Percentiles rank a stretch among this genome's conserved stretches.
Evolutionary conservation across 2,888 invertebrate species (phyloP).

Genomic region (Scelioninae gen. 2): DNA sequence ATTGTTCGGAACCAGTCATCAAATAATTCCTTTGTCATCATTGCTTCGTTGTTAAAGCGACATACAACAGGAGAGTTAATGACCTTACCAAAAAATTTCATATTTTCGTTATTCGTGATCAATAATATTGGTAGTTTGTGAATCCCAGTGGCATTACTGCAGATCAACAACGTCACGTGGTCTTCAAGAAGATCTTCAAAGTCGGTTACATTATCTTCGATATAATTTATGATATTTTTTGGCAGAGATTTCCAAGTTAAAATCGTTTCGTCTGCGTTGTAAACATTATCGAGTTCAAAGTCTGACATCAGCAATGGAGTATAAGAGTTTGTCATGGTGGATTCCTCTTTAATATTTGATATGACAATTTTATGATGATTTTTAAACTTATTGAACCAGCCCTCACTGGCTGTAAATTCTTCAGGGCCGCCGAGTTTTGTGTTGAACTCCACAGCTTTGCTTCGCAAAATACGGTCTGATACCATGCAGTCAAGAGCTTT

Average conservation of each 20-base stretch:
- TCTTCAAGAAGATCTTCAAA: slow-evolving; percentile 9
- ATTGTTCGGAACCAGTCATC: slow-evolving; percentile 15
- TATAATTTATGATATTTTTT: neutral
- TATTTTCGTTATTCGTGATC: neutral
- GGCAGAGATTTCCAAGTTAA: slow-evolving; percentile 36
- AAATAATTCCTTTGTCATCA: slow-evolving; percentile 33
- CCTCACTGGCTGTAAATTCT: slow-evolving; percentile 1
- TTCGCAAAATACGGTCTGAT: neutral
- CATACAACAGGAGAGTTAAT: slow-evolving; percentile 13
- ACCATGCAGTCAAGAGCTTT: neutral
- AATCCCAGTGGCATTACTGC: slow-evolving; percentile 8
- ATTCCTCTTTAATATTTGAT: neutral
- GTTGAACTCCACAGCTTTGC: slow-evolving; percentile 21
- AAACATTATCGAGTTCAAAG: slow-evolving; percentile 3
- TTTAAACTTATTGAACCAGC: slow-evolving; percentile 17
- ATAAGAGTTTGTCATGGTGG: neutral
- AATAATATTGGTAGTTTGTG: slow-evolving; percentile 21
- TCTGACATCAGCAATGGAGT: neutral
- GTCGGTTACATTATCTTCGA: neutral
- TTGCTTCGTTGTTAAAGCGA: slow-evolving; percentile 17
- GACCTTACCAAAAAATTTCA: neutral
- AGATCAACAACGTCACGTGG: slow-evolving; percentile 10
- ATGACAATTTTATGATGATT: neutral
- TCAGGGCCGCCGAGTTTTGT: slow-evolving; percentile 3
- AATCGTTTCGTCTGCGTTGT: slow-evolving; percentile 26